Evolutionary conservation across 1,140 invertebrate species (phyloP), one percentile per base, ranked within the genome.

Genomic region (Drosophila setifemur): DNA sequence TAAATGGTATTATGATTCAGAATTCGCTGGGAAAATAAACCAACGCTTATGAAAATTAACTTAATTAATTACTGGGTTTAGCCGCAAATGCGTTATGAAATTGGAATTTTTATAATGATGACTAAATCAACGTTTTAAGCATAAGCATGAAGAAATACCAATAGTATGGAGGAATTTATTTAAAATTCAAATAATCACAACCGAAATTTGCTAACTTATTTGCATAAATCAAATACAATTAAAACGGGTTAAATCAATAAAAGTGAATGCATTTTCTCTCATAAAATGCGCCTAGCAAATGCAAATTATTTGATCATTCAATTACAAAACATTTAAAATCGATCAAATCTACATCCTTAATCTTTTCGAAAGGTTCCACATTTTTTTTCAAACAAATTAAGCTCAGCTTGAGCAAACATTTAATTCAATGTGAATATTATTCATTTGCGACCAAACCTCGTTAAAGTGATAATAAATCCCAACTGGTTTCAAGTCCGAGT

Each of bases 401-500:
- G n/a, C n/a, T 11, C 28, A 29, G 2, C 3, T 6, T 12, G 25
- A 33, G 19, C 14, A 31, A 9, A 55, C 57, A 18, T 25, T 25
- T 5, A 40, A 12, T 16, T 19, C 2, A 57, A n/a, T 25, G n/a
- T 7, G 25, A 54, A 48, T 21, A 11, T 33, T 23, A 18, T 61
- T 25, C 18, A 31, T 9, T 55, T 11, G 6, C 23, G 12, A 1
- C 53, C 33, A 14, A 25, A 19, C 18, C 25, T 31, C 7, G 40
- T 57, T 19, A 29, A 43, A 19, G 9, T 18, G 26, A 14, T 14
- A 8, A 33, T 43, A 21, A 35, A 43, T 9, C 6, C 4, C 37
- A 58, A 58, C 57, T 43, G 57, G 57, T 61, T 61, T 61, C 11
- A 23, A 33, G 25, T 53, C 29, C 29, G 42, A 31, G 53, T 57